A percentile compares a stretch with the other conserved stretches of the same genome.
phyloP scores from a whole-genome alignment of 2,888 invertebrate genomes.

The Malthinus seriepunctatus region DNA sequence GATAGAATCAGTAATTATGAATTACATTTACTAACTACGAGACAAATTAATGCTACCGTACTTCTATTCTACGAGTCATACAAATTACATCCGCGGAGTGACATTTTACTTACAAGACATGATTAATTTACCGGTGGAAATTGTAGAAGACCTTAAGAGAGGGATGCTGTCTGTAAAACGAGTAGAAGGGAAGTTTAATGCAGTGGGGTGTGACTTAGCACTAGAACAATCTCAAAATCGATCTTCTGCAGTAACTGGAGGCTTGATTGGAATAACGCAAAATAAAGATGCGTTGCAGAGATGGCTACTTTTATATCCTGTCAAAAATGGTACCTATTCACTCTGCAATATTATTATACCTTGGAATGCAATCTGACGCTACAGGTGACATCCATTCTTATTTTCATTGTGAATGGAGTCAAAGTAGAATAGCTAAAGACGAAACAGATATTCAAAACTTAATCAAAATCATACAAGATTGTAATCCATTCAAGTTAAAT shows the following conservation, averaged over 20 bases:
- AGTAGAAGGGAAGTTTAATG: slow-evolving; percentile 34
- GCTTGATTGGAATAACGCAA: slow-evolving; percentile 37
- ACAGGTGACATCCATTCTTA: slow-evolving; percentile 21
- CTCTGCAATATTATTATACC: slow-evolving; percentile 8
- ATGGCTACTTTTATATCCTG: slow-evolving; percentile 34
- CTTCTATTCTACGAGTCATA: too few relatives aligned
- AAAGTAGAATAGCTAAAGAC: slow-evolving; percentile 33
- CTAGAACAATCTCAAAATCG: slow-evolving; percentile 40
- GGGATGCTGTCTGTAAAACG: slow-evolving; percentile 36
- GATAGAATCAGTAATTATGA: too few relatives aligned
- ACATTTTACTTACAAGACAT: too few relatives aligned
- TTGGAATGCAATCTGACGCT: slow-evolving; percentile 8
- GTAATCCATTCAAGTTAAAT: slow-evolving; percentile 23
- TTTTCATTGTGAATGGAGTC: slow-evolving; percentile 34
- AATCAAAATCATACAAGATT: slow-evolving; percentile 26
- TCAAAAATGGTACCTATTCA: slow-evolving; percentile 30
- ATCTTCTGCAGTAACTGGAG: slow-evolving; percentile 40
- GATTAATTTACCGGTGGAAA: too few relatives aligned
- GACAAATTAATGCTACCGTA: too few relatives aligned
- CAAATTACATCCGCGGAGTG: too few relatives aligned
- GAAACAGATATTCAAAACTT: slow-evolving; percentile 34
- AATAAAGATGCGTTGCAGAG: slow-evolving; percentile 38
- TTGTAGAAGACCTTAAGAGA: slow-evolving; percentile 25
- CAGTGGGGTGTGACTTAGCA: slow-evolving; percentile 37
- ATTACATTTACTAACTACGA: too few relatives aligned